phyloP scores from a whole-genome alignment of 2,888 invertebrate species.

The Cerceris ruficornis region DNA sequence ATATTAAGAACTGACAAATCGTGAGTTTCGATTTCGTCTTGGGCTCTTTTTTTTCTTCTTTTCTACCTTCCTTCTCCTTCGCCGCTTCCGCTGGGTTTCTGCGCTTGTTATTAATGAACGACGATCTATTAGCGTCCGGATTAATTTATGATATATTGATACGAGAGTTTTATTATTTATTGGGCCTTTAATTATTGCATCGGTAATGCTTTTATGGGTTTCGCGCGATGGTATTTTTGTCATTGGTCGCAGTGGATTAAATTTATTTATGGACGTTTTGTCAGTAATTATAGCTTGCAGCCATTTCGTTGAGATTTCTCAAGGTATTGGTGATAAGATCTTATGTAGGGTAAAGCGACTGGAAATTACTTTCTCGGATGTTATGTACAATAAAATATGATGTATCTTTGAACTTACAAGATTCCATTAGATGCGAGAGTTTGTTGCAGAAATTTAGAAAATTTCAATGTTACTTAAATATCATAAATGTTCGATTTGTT shows the following conservation, averaged over 20 bases:
- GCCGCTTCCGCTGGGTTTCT: background rate
- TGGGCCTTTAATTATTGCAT: background rate
- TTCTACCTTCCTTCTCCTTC: background rate
- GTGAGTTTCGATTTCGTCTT: background rate
- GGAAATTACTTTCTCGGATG: too few relatives aligned
- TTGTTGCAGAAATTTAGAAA: too few relatives aligned
- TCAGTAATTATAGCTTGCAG: background rate
- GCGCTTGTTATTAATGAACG: conserved; percentile 2
- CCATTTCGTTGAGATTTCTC: background rate
- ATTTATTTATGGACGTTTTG: background rate
- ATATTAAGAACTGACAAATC: conserved; percentile 6
- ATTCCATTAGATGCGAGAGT: too few relatives aligned
- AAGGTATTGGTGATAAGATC: too few relatives aligned
- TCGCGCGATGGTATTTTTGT: background rate
- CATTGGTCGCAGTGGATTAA: too few relatives aligned
- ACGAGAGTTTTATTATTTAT: background rate
- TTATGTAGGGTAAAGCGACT: too few relatives aligned
- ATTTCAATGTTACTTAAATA: too few relatives aligned
- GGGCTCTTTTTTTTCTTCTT: background rate
- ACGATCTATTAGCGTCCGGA: background rate
- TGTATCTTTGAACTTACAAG: too few relatives aligned
- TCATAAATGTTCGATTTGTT: too few relatives aligned
- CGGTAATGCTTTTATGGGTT: background rate
- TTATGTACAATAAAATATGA: too few relatives aligned
- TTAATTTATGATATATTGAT: background rate